Evolutionary conservation across 2,113 vertebrate genomes (phyloP), one percentile per base, ranked within the genome.

Genomic region (Nerophis ophidion): DNA sequence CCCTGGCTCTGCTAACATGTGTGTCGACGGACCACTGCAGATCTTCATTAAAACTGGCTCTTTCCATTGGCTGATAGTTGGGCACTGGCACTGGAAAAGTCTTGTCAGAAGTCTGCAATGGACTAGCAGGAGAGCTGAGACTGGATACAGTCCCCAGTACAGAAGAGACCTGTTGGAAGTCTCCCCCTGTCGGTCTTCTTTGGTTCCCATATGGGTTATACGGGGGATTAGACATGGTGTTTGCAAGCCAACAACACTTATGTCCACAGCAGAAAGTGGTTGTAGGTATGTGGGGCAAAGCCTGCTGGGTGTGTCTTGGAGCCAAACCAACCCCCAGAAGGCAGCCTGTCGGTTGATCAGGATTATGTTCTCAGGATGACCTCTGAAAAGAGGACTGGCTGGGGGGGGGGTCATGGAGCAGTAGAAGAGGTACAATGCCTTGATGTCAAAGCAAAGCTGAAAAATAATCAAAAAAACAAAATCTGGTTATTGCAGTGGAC

Each of bases 361-460:
- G 74, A 93, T 60, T 42, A 90, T 90, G 86, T 84, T 84, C 76
- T 89, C 92, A 84, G 70, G 48, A 48, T 81, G 59, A 65, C 70
- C 76, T 62, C 77, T 65, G 16, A 81, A 42, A 0, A 77, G 63
- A 15, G 63, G 65, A 61, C 60, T 61, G 1, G 60, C 57, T 90
- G 26, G 89, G n/a, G n/a, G n/a, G 88, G 12, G 84, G 57, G 71
- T 66, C 91, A 91, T 89, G 89, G 87, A 89, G 91, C 90, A 26
- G 26, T 4, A 88, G 91, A 89, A 77, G 90, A 88, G 82, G 89
- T 86, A 84, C 88, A 91, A 92, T 83, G 90, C 92, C 94, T 92
- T 92, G 85, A 93, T 89, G 91, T 87, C 84, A 94, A 94, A 81
- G 92, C 91, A 95, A 93, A 92, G 93, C 95, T 98, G 54, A 93